Percentiles rank a stretch among this genome's conserved stretches.
phyloP scores from a whole-genome alignment of 2,113 vertebrate species.

The Uropsilus gracilis region DNA sequence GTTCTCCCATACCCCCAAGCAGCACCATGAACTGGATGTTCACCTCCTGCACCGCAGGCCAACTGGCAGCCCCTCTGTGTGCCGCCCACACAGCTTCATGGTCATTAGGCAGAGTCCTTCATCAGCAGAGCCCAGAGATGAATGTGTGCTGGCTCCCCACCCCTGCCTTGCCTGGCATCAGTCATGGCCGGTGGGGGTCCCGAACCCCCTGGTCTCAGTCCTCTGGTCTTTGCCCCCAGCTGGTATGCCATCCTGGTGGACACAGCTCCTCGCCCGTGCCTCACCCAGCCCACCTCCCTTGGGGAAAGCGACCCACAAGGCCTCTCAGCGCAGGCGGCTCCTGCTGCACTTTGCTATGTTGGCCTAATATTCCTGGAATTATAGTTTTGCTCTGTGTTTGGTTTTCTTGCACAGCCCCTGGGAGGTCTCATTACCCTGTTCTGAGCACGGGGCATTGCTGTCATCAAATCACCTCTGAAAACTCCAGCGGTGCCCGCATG shows the following conservation, averaged over 20 bases:
- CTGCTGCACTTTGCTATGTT: background rate
- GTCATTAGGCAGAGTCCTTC: background rate
- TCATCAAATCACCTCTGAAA: background rate
- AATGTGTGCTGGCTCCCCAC: rapidly evolving
- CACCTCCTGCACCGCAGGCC: background rate
- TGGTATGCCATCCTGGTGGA: rapidly evolving
- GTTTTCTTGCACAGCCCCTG: constrained; percentile 7
- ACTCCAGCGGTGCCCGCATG: background rate
- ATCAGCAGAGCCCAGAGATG: background rate
- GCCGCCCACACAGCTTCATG: background rate
- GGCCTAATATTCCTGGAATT: background rate
- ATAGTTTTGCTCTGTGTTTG: background rate
- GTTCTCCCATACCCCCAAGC: rapidly evolving
- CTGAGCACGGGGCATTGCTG: rapidly evolving
- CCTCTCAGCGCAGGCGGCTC: rapidly evolving
- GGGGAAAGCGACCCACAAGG: rapidly evolving
- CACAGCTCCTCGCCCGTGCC: background rate
- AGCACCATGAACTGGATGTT: background rate
- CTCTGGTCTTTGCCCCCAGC: rapidly evolving
- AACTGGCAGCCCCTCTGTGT: rapidly evolving
- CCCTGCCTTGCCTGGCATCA: background rate
- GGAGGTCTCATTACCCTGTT: background rate
- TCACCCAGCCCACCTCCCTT: background rate
- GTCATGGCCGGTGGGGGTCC: background rate
- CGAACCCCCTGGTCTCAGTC: background rate